Evolutionary conservation across 2,888 invertebrate genomes (phyloP).

Genomic region (Philhelius pedissequus): DNA sequence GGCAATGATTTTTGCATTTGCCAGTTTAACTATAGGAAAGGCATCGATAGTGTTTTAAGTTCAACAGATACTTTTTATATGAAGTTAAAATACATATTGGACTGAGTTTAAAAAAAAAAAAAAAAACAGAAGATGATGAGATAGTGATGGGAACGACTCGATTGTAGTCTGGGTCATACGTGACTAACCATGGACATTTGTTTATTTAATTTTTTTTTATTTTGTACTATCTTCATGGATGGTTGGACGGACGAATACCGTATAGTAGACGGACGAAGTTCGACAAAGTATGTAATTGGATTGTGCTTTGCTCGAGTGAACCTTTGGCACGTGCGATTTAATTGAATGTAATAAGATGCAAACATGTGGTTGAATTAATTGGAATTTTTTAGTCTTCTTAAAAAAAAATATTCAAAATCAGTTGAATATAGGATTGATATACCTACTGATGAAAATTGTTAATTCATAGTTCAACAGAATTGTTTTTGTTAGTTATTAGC

Average conservation of each 20-base stretch:
- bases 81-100: background rate
- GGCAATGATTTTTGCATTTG: conserved; percentile 30
- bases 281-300: conserved; percentile 37
- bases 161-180: conserved; percentile 61
- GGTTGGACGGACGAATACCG: background rate
- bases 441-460: background rate
- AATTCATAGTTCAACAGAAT: background rate
- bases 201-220: background rate
- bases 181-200: conserved; percentile 43
- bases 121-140: conserved; percentile 18
- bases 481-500: background rate
- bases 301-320: conserved; percentile 54
- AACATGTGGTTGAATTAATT: conserved; percentile 35
- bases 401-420: background rate
- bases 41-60: conserved; percentile 17
- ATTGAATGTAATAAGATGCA: conserved; percentile 59
- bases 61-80: conserved; percentile 33
- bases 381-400: conserved; percentile 24
- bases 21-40: conserved; percentile 47
- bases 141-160: conserved; percentile 6
- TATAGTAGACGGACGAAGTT: no score
- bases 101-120: background rate
- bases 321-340: conserved; percentile 63
- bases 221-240: conserved; percentile 38
- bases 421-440: background rate